Evolutionary conservation across 1,140 invertebrate species (phyloP), one percentile per base, ranked within the genome.

Genomic region (Chrysopa pallens): DNA sequence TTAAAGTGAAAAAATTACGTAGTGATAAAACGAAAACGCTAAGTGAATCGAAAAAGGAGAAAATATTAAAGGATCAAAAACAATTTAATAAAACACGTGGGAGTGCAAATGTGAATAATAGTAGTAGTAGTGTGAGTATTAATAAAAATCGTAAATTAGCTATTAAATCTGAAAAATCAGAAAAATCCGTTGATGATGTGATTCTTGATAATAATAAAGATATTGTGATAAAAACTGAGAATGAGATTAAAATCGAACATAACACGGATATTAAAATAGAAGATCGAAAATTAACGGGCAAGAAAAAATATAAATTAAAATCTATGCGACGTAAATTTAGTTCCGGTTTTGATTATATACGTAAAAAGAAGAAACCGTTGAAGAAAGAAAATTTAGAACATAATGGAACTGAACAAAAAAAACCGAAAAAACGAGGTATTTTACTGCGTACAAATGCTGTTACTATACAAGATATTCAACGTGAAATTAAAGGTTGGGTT

Each of bases 401-500:
- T 46, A 63, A 63, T 45, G 60, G 55, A 8, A 46, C 28, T 11
- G 42, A 27, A 11, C 12, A 51, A 51, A 35, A 40, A 36, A 23
- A 55, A 52, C 47, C 57, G 62, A 47, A 61, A 59, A 50, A 44
- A 36, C 48, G 48, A 31, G 35, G 11, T 44, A 51, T 55, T 29
- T 56, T 69, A 36, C 51, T 60, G 38, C 69, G 68, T 59, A 69
- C 74, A 31, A 75, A 65, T 51, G 72, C 74, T 2, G 76, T 76
- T 52, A 76, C 74, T 38, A 76, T 73, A 12, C 71, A 80, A 49
- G 84, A 86, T 61, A 79, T 87, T 46, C 77, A 78, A 46, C 75
- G 75, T 45, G 87, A 93, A 64, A 84, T 93, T 37, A 84, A 89
- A 60, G 75, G 78, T 39, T 84, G 90, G 78, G 84, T 91, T 43